Base-by-base conservation (phyloP, 1,140 invertebrate species). In the Megathymus violae region DNA sequence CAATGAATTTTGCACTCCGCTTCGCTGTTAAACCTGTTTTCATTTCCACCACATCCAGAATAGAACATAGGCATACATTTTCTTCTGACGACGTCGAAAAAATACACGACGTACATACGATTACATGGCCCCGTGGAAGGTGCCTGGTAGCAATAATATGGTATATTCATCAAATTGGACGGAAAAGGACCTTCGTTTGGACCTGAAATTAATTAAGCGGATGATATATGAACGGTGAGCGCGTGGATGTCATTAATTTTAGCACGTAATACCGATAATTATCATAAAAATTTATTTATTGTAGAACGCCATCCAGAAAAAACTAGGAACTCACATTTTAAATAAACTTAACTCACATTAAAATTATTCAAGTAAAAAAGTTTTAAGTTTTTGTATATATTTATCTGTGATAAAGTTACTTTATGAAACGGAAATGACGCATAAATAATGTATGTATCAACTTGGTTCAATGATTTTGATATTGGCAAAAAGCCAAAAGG, bases 21-120 rank as follows among this genome's bases (percentile, higher is more conserved):
- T 65, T 79, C 59, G 15, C 52, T 74, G 0, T 62, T 59, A 22
- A 90, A 90, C 62, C 80, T 76, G 44, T 90, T 90, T 44, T 88
- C 82, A 38, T 90, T 90, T 9, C 88, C 88, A 1, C 85, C 85
- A 40, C 88, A 90, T 4, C 88, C 88, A 0, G 85, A 88, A 43
- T 88, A 88, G 36, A 88, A 72, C 84, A 88, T 88, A 0, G 72
- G 77, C 79, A 85, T 79, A 64, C 85, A 88, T 38, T 80, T 66
- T 13, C 85, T 63, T 38, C 76, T 72, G 0, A 90, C 70, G 1
- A 88, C 25, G 47, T 90, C 88, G 60, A 69, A 90, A 72, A 88
- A 90, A 77, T 80, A 88, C 17, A 76, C 76, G 51, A 78, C 52
- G 46, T 68, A 74, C 69, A 81, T 74, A 7, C 65, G 62, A 6